phyloP scores from a whole-genome alignment of 2,113 vertebrate genomes.

The Tonatia bakeri region DNA sequence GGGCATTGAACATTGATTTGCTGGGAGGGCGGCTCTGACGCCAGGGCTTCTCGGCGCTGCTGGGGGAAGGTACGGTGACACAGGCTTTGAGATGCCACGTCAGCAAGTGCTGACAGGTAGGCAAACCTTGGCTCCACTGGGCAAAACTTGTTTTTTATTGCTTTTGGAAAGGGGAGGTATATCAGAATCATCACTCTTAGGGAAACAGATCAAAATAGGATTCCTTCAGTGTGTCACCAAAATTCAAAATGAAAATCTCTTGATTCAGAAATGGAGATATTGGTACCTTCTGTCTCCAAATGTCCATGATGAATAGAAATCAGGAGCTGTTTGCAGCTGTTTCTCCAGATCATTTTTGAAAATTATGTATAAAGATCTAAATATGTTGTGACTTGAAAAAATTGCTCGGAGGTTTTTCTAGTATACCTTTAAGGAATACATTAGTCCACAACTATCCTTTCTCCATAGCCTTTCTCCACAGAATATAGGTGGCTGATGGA shows the following conservation, averaged over 20 bases:
- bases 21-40: not conserved
- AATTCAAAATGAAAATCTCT: slow-evolving; percentile 24
- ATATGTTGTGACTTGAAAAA: not conserved
- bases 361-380: slow-evolving; percentile 11
- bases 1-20: not conserved
- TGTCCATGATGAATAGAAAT: not conserved
- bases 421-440: not conserved
- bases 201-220: slow-evolving; percentile 1
- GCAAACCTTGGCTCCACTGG: not conserved
- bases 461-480: not conserved
- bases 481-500: not conserved
- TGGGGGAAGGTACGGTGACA: not conserved
- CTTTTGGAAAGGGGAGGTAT: not conserved
- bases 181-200: not conserved
- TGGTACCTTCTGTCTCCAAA: not conserved
- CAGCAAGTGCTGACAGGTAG: not conserved
- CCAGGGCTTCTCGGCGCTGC: not conserved
- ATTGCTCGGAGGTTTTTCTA: not conserved
- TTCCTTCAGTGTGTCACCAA: slow-evolving; percentile 3
- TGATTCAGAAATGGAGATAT: not conserved
- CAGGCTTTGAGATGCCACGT: not conserved
- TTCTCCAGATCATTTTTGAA: not conserved
- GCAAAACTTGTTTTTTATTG: not conserved
- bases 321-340: not conserved
- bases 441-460: not conserved